Evolutionary conservation across 2,888 invertebrate species (phyloP).

Genomic region (Idaea straminata): DNA sequence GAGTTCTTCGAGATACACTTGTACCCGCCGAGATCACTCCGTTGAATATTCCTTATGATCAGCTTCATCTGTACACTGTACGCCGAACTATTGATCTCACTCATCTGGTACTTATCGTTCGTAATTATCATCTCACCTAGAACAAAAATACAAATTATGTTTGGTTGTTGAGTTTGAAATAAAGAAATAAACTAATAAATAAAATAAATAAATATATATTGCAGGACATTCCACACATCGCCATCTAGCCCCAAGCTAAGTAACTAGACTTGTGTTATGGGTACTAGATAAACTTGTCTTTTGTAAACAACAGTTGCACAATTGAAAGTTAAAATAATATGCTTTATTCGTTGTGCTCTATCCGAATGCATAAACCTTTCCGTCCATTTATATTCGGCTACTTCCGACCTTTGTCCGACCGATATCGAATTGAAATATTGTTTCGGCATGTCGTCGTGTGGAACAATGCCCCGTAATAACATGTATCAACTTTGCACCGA

Average conservation of each 20-base stretch:
- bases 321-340: conserved; percentile 13
- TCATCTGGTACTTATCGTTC: conserved; percentile 91
- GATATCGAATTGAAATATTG: conserved; percentile 79
- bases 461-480: conserved; percentile 47
- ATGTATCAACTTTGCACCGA: conserved; percentile 1
- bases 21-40: conserved; percentile 90
- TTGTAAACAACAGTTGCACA: not conserved
- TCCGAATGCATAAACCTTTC: conserved; percentile 68
- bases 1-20: conserved; percentile 96
- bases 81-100: conserved; percentile 88
- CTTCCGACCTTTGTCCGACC: conserved; percentile 73
- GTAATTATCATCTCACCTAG: conserved; percentile 95
- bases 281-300: not conserved
- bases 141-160: conserved; percentile 28
- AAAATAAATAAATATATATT: too few relatives aligned
- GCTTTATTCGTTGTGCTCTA: conserved; percentile 58
- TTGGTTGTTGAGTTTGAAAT: conserved; percentile 5
- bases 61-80: conserved; percentile 93
- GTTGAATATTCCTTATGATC: conserved; percentile 86
- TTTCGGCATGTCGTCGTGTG: conserved; percentile 60
- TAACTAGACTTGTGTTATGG: too few relatives aligned
- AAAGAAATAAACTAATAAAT: too few relatives aligned
- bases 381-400: conserved; percentile 75
- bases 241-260: too few relatives aligned
- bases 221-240: too few relatives aligned